Evolutionary conservation across 2,888 invertebrate genomes (phyloP).

Genomic region (Nymphalis polychloros): DNA sequence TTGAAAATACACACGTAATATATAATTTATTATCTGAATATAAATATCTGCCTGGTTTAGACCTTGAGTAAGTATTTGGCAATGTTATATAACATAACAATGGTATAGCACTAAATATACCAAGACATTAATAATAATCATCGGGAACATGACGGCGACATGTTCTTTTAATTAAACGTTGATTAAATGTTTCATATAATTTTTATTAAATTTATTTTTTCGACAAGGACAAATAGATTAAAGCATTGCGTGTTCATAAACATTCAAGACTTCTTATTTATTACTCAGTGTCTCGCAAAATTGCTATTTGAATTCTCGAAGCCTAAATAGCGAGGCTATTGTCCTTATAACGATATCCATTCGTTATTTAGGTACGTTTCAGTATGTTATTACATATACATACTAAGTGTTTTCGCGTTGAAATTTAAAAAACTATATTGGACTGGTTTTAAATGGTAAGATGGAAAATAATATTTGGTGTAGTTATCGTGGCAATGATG

Average conservation of each 20-base stretch:
- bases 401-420: neutral
- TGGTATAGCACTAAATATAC: neutral
- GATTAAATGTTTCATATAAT: constrained; percentile 18
- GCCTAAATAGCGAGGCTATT: constrained; percentile 48
- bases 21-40: constrained; percentile 1
- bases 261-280: constrained; percentile 39
- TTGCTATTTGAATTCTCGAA: constrained; percentile 43
- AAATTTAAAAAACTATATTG: neutral
- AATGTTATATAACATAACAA: constrained; percentile 4
- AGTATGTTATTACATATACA: neutral
- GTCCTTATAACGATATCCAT: constrained; percentile 39
- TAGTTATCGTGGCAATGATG: too few species aligned
- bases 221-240: constrained; percentile 27
- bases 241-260: constrained; percentile 43
- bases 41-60: neutral
- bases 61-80: neutral
- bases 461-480: too few species aligned
- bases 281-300: constrained; percentile 47
- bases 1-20: neutral
- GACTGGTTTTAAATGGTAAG: too few species aligned
- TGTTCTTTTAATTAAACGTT: constrained; percentile 19
- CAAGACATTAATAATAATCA: constrained; percentile 3
- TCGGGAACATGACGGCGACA: neutral
- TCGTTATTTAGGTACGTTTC: neutral
- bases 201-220: constrained; percentile 11